These are phyloP conservation scores for Phyllopteryx taeniolatus DNA, from an alignment of 2,113 vertebrate species.

Conservation along the genomic window DNA sequence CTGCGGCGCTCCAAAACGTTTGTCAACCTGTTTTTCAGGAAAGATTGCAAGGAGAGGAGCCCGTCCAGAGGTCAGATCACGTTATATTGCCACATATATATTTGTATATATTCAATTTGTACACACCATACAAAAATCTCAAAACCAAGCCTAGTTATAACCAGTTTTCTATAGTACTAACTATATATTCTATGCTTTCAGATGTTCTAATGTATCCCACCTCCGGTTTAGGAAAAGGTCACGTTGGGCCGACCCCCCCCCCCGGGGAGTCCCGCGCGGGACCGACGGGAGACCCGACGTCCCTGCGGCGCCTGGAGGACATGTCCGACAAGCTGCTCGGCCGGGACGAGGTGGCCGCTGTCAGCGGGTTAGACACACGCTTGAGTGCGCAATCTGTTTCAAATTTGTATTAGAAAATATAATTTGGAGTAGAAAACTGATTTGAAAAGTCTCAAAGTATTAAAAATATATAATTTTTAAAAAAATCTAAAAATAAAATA, in stretches of 20 bases:
- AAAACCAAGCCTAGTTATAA: too few species aligned
- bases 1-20: constrained; percentile 94
- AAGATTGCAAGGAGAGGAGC: constrained; percentile 74
- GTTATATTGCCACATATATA: too few species aligned
- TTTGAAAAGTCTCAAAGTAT: too few species aligned
- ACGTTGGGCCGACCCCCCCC: constrained; percentile 48
- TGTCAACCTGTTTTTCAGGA: constrained; percentile 89
- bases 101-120: too few species aligned
- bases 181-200: too few species aligned
- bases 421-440: too few species aligned
- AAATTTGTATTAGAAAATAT: too few species aligned
- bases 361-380: constrained; percentile 75
- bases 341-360: constrained; percentile 83
- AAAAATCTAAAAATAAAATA: too few species aligned
- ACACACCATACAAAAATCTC: too few species aligned
- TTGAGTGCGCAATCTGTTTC: background rate
- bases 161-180: too few species aligned
- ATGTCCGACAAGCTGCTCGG: constrained; percentile 82
- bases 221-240: background rate
- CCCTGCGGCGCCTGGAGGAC: constrained; percentile 80
- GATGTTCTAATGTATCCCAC: background rate
- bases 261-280: constrained; percentile 66
- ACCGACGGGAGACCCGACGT: constrained; percentile 53
- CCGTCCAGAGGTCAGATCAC: constrained; percentile 54
- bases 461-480: too few species aligned